These are phyloP conservation scores for Pterocles orientalis DNA, from an alignment of 2,113 vertebrate genomes.

Conservation along the genomic window DNA sequence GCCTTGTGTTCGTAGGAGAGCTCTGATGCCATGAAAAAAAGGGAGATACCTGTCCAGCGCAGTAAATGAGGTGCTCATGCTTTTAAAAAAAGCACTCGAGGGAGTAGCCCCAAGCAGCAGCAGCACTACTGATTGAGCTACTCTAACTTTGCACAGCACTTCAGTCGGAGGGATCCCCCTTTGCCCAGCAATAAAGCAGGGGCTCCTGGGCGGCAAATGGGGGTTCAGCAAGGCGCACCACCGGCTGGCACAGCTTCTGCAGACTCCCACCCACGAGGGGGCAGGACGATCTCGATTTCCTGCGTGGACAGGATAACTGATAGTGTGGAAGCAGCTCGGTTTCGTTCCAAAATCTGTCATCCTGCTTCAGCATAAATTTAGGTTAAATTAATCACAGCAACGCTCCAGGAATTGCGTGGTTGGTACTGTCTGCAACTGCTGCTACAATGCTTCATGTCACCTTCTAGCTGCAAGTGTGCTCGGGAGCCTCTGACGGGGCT, in stretches of 20 bases:
- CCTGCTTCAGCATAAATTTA: neutral
- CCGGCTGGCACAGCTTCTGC: neutral
- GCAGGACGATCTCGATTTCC: neutral
- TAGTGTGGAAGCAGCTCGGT: neutral
- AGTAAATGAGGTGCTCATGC: rapidly evolving
- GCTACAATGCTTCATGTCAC: neutral
- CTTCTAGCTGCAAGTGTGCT: neutral
- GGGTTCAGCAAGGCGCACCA: rapidly evolving
- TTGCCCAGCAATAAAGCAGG: neutral
- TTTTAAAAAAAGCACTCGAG: too few relatives aligned
- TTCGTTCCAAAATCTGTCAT: neutral
- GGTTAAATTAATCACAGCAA: neutral
- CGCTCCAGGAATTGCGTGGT: neutral
- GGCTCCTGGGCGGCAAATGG: too few relatives aligned
- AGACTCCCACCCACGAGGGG: neutral
- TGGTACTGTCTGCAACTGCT: neutral
- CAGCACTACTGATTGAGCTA: neutral
- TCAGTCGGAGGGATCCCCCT: too few relatives aligned
- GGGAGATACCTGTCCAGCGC: neutral
- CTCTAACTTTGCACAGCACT: rapidly evolving
- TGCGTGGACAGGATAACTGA: too few relatives aligned
- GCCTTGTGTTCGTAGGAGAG: rapidly evolving
- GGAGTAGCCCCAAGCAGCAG: neutral
- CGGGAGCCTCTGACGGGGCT: neutral
- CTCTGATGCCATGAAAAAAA: too few relatives aligned